These are phyloP conservation scores for Chelon auratus DNA, from an alignment of 2,797 vertebrate genomes.

Conservation along the genomic window DNA sequence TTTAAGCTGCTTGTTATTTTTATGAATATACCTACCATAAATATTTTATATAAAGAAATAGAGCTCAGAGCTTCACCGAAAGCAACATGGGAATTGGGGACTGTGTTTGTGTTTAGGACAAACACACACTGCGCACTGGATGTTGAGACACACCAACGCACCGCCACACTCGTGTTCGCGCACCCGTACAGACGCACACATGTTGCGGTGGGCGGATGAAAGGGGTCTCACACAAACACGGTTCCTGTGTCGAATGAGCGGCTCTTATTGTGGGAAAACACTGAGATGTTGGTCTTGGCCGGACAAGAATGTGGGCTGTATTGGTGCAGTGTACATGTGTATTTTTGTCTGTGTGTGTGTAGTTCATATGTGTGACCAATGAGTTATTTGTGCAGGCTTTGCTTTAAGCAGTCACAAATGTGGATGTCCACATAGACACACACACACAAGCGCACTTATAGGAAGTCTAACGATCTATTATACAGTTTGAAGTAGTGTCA, in stretches of 20 bases:
- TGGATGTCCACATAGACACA: conserved; percentile 21
- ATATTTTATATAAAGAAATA: conserved; percentile 9
- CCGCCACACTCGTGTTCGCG: conserved; percentile 16
- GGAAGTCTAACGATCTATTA: conserved; percentile 48
- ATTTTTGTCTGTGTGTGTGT: conserved; percentile 23
- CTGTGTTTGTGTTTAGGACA: conserved; percentile 48
- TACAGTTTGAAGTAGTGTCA: conserved; percentile 28
- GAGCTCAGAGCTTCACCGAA: conserved; percentile 8
- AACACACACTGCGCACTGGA: conserved; percentile 65
- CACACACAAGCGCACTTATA: conserved; percentile 2
- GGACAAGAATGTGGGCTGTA: conserved; percentile 68
- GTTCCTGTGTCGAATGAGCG: conserved; percentile 71
- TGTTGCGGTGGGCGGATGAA: conserved; percentile 74
- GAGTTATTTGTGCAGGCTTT: conserved; percentile 50
- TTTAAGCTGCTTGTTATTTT: not conserved
- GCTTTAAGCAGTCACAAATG: conserved; percentile 31
- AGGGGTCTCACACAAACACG: conserved; percentile 69
- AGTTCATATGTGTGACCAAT: conserved; percentile 23
- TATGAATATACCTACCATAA: not conserved
- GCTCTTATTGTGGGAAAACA: conserved; percentile 80
- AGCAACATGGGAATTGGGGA: conserved; percentile 41
- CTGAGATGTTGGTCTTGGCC: conserved; percentile 77
- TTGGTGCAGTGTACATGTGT: conserved; percentile 10
- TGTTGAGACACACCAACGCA: conserved; percentile 41
- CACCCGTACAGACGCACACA: conserved; percentile 43